Conservation (phyloP, 2,888 invertebrate species). For the Acleris holmiana region DNA sequence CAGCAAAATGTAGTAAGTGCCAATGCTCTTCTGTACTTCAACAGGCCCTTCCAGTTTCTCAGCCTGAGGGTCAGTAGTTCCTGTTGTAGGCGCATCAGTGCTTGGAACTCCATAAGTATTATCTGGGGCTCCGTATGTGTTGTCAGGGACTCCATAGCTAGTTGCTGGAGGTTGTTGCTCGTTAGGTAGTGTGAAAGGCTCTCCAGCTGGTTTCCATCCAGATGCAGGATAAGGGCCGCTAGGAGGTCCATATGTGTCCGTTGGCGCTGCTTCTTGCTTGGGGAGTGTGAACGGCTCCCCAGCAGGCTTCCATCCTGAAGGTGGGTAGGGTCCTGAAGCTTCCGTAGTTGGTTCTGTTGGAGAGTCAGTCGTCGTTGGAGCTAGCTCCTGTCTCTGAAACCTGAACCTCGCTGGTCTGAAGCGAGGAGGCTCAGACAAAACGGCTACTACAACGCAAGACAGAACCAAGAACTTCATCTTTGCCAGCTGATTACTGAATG, state of each 20-base stretch:
- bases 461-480: constrained; percentile 69
- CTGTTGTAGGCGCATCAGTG: constrained; percentile 56
- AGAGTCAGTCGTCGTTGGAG: constrained; percentile 73
- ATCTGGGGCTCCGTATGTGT: constrained; percentile 61
- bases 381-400: constrained; percentile 73
- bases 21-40: constrained; percentile 64
- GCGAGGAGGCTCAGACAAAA: constrained; percentile 74
- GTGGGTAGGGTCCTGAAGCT: constrained; percentile 60
- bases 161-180: constrained; percentile 57
- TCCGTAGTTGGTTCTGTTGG: constrained; percentile 68
- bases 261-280: constrained; percentile 52
- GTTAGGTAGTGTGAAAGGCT: constrained; percentile 68
- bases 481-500: constrained; percentile 44
- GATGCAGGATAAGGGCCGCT: constrained; percentile 69
- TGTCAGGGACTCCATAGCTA: constrained; percentile 65
- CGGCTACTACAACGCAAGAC: constrained; percentile 57
- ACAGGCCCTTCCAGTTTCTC: constrained; percentile 62
- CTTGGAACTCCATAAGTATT: constrained; percentile 55
- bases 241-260: constrained; percentile 58
- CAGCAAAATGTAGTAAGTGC: constrained; percentile 86
- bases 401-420: constrained; percentile 75
- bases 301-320: constrained; percentile 73
- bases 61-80: constrained; percentile 62
- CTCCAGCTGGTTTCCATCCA: constrained; percentile 75
- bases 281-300: constrained; percentile 67